A percentile compares a stretch with the other conserved stretches of the same genome.
Conservation (phyloP, 2,888 invertebrate species). For the Acanthosepion esculentum region DNA sequence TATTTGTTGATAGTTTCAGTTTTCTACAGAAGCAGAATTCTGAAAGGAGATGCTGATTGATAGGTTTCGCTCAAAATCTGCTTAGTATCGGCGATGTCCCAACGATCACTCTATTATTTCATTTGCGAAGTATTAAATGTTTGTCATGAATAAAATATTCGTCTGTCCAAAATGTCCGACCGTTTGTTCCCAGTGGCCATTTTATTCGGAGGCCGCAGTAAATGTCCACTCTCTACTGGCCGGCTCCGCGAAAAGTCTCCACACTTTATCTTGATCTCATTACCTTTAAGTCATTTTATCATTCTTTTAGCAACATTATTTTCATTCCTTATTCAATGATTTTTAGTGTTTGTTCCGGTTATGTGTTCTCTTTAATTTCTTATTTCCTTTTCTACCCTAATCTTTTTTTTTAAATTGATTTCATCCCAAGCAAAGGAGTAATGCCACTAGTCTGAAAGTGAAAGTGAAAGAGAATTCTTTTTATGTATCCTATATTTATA, state of each 20-base stretch:
- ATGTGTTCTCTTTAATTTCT: no score
- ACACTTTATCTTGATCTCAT: not conserved
- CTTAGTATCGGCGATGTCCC: not conserved
- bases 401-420: no score
- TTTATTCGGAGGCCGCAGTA: not conserved
- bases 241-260: not conserved
- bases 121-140: not conserved
- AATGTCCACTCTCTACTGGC: not conserved
- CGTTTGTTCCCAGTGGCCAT: not conserved
- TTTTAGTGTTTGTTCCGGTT: no score
- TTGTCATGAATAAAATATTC: slow-evolving; percentile 17
- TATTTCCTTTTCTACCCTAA: no score
- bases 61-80: not conserved
- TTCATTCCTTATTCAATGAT: not conserved
- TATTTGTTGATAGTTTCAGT: not conserved
- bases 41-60: no score
- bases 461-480: no score
- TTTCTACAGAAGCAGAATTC: no score
- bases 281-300: not conserved
- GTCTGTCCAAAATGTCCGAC: not conserved
- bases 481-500: no score
- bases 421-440: no score
- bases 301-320: not conserved
- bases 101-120: not conserved
- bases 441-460: no score